Conservation (phyloP, 1,140 invertebrate genomes). For the Daktulosphaira vitifoliae region DNA sequence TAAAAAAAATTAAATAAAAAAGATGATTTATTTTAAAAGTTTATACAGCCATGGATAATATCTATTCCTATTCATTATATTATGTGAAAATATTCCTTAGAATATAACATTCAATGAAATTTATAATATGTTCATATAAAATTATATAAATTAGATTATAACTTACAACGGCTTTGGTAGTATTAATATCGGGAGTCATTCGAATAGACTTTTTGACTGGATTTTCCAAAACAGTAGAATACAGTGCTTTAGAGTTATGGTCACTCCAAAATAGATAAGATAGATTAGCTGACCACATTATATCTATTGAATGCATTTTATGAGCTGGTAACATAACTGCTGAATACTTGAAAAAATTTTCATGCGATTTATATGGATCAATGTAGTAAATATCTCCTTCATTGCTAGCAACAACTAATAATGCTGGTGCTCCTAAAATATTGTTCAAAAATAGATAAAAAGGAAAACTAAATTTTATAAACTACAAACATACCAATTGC, state of each 20-base stretch:
- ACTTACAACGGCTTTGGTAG: conserved; percentile 17
- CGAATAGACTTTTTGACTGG: conserved; percentile 2
- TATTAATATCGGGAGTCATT: conserved; percentile 7
- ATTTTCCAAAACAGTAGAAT: conserved; percentile 19
- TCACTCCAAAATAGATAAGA: conserved; percentile 31
- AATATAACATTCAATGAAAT: too few relatives aligned
- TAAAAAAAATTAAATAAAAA: neutral
- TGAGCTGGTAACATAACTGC: conserved; percentile 18
- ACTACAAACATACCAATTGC: conserved; percentile 10
- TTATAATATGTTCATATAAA: too few relatives aligned
- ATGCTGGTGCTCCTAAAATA: conserved; percentile 25
- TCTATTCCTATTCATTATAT: too few relatives aligned
- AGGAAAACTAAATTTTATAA: neutral
- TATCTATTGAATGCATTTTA: conserved; percentile 34
- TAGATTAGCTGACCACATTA: conserved; percentile 11
- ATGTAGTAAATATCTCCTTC: conserved; percentile 29
- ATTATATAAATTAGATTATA: neutral
- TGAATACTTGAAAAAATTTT: conserved; percentile 26
- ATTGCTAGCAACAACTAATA: conserved; percentile 28
- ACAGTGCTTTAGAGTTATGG: conserved; percentile 24
- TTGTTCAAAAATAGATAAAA: neutral
- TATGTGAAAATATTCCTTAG: too few relatives aligned
- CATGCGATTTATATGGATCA: conserved; percentile 33
- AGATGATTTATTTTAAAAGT: neutral
- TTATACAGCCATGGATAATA: neutral